phyloP scores from a whole-genome alignment of 2,113 vertebrate genomes.

The Pavo muticus region DNA sequence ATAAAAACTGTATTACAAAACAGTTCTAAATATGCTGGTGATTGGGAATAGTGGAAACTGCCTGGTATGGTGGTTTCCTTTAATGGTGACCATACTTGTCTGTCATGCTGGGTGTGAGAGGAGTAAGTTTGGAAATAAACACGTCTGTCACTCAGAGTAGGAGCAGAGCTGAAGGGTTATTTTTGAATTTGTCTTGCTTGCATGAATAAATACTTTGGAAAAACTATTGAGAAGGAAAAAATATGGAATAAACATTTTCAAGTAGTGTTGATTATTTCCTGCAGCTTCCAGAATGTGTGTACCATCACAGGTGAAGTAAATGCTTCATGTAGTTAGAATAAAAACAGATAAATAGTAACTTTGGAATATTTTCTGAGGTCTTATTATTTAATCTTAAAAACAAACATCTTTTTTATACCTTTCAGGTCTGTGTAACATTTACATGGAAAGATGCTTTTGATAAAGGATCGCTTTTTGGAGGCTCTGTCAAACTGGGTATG shows the following conservation, averaged over 20 bases:
- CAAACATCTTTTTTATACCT: neutral
- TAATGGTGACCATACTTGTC: neutral
- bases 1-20: neutral
- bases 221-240: neutral
- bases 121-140: neutral
- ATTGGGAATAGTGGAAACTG: neutral
- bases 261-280: neutral
- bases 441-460: constrained; percentile 99
- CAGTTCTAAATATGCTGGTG: neutral
- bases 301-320: neutral
- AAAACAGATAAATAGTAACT: neutral
- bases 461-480: constrained; percentile 97
- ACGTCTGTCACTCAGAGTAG: neutral
- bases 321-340: neutral
- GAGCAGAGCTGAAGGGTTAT: neutral
- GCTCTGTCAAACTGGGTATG: constrained; percentile 96
- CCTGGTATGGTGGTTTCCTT: neutral
- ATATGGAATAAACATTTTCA: neutral
- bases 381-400: neutral
- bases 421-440: constrained; percentile 95
- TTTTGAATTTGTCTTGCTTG: neutral
- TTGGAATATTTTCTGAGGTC: neutral
- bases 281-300: neutral
- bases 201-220: neutral
- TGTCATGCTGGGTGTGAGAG: neutral